Base-by-base conservation (phyloP, 2,888 invertebrate genomes). In the Romanomermis culicivorax region DNA sequence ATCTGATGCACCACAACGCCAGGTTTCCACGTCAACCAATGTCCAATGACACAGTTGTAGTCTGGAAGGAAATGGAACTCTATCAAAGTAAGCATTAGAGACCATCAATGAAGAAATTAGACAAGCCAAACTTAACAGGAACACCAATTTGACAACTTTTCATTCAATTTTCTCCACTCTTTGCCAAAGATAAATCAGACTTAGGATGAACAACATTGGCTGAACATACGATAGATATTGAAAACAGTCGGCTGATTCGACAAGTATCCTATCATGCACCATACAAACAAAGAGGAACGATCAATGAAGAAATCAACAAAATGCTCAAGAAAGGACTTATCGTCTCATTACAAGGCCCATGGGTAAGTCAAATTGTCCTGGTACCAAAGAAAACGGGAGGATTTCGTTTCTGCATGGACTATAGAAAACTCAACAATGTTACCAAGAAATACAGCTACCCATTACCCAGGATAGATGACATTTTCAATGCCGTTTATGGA, bases 111-210 rank as follows among this genome's bases (percentile, higher is more conserved):
- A 51, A n/a, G 20, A 42, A 25, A 25, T 17, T 36, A 11, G n/a
- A n/a, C n/a, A n/a, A n/a, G n/a, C n/a, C n/a, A n/a, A 25, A 55
- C 30, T 42, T 25, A 53, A 23, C 42, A 52, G 36, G 4, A 52
- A 52, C 7, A 52, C 53, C 51, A 52, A 20, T 23, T 52, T 52
- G 23, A 52, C 11, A 17, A 36, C 11, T 17, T 36, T 36, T 17
- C 36, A 11, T 36, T 11, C 36, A 36, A 17, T 36, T 11, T 36
- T 11, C 36, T 36, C 11, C 11, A 11, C 11, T 36, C 17, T 36
- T 36, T 36, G 36, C 17, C 11, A 17, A 17, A 7, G n/a, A 26
- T 4, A 25, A n/a, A n/a, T n/a, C n/a, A n/a, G n/a, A n/a, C n/a
- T n/a, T n/a, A n/a, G n/a, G n/a, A n/a, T n/a, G n/a, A n/a, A n/a